A percentile compares a stretch with the other conserved stretches of the same genome.
These are phyloP conservation scores for Protomyctophum bolini DNA, from an alignment of 2,113 vertebrate species.

Conservation along the genomic window DNA sequence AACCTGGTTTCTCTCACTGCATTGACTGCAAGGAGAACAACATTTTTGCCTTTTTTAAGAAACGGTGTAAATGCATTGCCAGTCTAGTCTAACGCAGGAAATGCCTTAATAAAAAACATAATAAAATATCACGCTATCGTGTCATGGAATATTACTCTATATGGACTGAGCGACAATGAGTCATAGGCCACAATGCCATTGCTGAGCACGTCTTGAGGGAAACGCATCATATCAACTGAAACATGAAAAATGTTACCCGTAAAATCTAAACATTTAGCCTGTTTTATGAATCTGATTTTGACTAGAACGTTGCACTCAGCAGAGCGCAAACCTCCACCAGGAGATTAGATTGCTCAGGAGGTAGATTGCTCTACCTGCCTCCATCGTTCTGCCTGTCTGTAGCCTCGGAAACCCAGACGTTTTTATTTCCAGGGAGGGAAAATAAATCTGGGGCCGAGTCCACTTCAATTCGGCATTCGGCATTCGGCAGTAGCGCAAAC, in stretches of 20 bases:
- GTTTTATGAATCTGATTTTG: slow-evolving; percentile 25
- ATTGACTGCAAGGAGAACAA: background rate
- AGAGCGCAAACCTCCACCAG: too few species aligned
- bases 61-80: slow-evolving; percentile 3
- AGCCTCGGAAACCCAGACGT: too few species aligned
- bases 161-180: background rate
- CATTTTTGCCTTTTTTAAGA: background rate
- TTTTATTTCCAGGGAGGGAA: too few species aligned
- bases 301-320: background rate
- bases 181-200: background rate
- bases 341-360: too few species aligned
- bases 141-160: background rate
- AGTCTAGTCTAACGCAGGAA: background rate
- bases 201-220: background rate
- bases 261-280: slow-evolving; percentile 21
- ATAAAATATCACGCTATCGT: background rate
- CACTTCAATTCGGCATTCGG: too few species aligned
- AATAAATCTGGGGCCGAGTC: too few species aligned
- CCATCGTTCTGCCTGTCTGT: too few species aligned
- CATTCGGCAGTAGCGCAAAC: too few species aligned
- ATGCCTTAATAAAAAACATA: background rate
- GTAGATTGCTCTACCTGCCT: too few species aligned
- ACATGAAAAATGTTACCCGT: slow-evolving; percentile 21
- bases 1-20: background rate
- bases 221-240: slow-evolving; percentile 1